Evolutionary conservation across 2,888 invertebrate species (phyloP).

Genomic region (Cephonodes hylas): DNA sequence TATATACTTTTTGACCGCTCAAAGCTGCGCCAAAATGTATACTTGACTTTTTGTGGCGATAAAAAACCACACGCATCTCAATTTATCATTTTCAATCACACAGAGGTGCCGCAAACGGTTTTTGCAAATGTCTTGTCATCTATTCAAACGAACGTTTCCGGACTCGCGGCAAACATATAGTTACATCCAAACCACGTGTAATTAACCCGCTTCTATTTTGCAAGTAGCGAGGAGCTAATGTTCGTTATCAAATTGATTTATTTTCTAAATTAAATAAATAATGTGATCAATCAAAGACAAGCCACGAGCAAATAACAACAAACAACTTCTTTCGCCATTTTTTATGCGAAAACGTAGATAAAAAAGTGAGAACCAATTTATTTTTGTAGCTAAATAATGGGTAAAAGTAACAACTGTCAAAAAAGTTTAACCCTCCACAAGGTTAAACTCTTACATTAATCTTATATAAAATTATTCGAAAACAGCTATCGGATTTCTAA

Average conservation of each 20-base stretch:
- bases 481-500: not conserved
- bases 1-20: slow-evolving; percentile 55
- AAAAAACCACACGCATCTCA: slow-evolving; percentile 50
- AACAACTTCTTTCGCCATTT: not conserved
- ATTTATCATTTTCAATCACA: slow-evolving; percentile 60
- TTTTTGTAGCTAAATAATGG: not conserved
- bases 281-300: not conserved
- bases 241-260: not conserved
- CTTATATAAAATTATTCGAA: not conserved
- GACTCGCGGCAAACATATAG: slow-evolving; percentile 37
- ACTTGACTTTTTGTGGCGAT: slow-evolving; percentile 49
- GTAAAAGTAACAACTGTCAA: not conserved
- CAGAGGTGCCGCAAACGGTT: slow-evolving; percentile 49
- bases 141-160: slow-evolving; percentile 53
- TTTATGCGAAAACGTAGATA: not conserved
- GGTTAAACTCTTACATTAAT: not conserved
- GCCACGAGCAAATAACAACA: not conserved
- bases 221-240: not conserved
- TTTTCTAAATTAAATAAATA: not conserved
- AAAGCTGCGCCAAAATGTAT: slow-evolving; percentile 53
- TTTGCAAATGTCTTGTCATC: slow-evolving; percentile 60
- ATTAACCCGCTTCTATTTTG: not conserved
- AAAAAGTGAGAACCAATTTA: not conserved
- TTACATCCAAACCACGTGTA: slow-evolving; percentile 16
- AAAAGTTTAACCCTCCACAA: not conserved